Base-by-base conservation (phyloP, 2,113 vertebrate species). In the Cephalopterus ornatus region DNA sequence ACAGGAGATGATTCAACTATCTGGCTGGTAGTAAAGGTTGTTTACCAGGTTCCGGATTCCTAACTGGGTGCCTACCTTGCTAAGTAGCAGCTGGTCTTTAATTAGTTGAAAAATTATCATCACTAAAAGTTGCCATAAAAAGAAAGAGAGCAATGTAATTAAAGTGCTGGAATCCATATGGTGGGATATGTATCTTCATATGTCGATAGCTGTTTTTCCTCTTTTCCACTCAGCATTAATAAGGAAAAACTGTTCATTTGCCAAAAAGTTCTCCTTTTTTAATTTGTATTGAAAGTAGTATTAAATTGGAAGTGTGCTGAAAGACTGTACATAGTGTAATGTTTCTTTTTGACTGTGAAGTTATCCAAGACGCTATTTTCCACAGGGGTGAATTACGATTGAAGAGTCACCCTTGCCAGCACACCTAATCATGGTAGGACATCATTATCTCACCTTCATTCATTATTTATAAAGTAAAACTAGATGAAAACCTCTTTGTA, bases 51-150 rank as follows among this genome's bases (percentile, higher is more conserved):
- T 98, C 92, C 93, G 80, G 91, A 96, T 97, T 97, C 96, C 96
- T 98, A 98, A 98, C 97, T 98, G 97, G 97, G 80, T 97, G 88
- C 97, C 97, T 97, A 96, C 95, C 96, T 97, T 96, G 93, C 97
- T 97, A 97, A 98, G 97, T 92, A 98, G 97, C 98, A 98, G 97
- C 98, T 98, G 98, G 95, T 98, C 98, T 98, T 98, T 98, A 98
- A 98, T 98, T 98, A 98, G 97, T 97, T 97, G 98, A 98, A 98
- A 98, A 98, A 98, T 98, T 98, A 98, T 98, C 98, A 98, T 95
- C 97, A 96, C 97, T 98, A 97, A 97, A 98, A 98, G 85, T 98
- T 97, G 92, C 96, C 94, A 97, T 97, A 96, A 98, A 97, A 97
- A 97, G 96, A 96, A 98, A 96, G 92, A 96, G 96, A 97, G 97